Conservation (phyloP, 2,888 invertebrate genomes). For the Meliscaeva auricollis region DNA sequence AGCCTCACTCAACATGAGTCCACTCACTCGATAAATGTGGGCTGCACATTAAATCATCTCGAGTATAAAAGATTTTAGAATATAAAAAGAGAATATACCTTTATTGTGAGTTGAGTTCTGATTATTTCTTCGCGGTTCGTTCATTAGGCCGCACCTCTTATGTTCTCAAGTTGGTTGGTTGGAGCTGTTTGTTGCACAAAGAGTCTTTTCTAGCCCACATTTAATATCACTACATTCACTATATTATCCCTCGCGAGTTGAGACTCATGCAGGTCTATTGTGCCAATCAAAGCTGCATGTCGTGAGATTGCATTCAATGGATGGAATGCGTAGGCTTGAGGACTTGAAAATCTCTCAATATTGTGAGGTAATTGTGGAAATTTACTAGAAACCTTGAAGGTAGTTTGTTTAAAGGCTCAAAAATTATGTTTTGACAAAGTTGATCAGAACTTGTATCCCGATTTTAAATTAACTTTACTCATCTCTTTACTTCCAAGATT, state of each 20-base stretch:
- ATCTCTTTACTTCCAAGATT: no score
- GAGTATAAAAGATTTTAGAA: neutral
- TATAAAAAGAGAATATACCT: conserved; percentile 46
- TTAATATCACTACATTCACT: conserved; percentile 1
- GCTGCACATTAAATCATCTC: conserved; percentile 70
- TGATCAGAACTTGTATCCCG: neutral
- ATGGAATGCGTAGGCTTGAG: conserved; percentile 51
- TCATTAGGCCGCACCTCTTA: conserved; percentile 72
- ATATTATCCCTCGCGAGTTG: neutral
- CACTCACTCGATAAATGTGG: conserved; percentile 53
- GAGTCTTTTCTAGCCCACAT: conserved; percentile 55
- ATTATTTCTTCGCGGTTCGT: conserved; percentile 62
- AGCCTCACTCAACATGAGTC: conserved; percentile 48
- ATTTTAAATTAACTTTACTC: neutral
- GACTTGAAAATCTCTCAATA: conserved; percentile 38
- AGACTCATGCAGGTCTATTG: conserved; percentile 45
- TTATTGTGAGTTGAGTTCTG: conserved; percentile 47
- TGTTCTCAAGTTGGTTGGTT: conserved; percentile 12
- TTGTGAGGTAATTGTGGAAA: conserved; percentile 27
- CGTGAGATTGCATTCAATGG: conserved; percentile 27
- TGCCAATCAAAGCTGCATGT: conserved; percentile 52
- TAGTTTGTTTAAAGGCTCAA: neutral
- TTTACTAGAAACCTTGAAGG: conserved; percentile 26
- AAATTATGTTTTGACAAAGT: neutral
- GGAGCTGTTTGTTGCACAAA: conserved; percentile 13